Percentiles rank a stretch among this genome's conserved stretches.
Evolutionary conservation across 2,888 invertebrate species (phyloP).

Genomic region (Thyatira batis): DNA sequence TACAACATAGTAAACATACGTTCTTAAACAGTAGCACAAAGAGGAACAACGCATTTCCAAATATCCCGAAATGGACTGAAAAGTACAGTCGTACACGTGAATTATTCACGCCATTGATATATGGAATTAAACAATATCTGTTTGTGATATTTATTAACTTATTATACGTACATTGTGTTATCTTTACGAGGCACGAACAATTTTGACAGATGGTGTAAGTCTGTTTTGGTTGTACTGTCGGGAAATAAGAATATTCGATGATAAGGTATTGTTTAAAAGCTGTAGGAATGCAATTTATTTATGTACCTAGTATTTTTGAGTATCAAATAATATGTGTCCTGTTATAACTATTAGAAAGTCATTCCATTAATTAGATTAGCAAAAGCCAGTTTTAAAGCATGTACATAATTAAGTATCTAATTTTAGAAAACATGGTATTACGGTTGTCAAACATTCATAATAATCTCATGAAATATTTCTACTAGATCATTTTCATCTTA

Average conservation of each 20-base stretch:
- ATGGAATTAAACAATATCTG: not conserved
- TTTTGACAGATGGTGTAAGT: slow-evolving; percentile 17
- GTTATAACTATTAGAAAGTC: too few species aligned
- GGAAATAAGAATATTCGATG: slow-evolving; percentile 3
- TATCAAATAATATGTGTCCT: too few species aligned
- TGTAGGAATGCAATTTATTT: too few species aligned
- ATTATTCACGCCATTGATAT: not conserved
- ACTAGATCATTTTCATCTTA: too few species aligned
- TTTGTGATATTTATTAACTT: not conserved
- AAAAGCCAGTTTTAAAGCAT: too few species aligned
- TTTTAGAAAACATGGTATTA: too few species aligned
- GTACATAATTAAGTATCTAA: too few species aligned
- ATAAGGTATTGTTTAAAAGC: not conserved
- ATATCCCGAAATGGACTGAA: not conserved
- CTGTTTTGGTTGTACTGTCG: slow-evolving; percentile 7
- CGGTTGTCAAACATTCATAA: too few species aligned
- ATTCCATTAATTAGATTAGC: too few species aligned
- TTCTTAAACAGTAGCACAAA: not conserved
- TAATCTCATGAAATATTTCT: too few species aligned
- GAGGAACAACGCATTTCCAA: slow-evolving; percentile 4
- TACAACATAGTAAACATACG: not conserved
- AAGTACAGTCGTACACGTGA: slow-evolving; percentile 7
- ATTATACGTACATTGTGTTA: not conserved
- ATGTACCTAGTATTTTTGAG: too few species aligned
- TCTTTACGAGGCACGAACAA: slow-evolving; percentile 11